These are phyloP conservation scores for Zygogramma bicolorata DNA, from an alignment of 2,888 invertebrate species.

Conservation along the genomic window DNA sequence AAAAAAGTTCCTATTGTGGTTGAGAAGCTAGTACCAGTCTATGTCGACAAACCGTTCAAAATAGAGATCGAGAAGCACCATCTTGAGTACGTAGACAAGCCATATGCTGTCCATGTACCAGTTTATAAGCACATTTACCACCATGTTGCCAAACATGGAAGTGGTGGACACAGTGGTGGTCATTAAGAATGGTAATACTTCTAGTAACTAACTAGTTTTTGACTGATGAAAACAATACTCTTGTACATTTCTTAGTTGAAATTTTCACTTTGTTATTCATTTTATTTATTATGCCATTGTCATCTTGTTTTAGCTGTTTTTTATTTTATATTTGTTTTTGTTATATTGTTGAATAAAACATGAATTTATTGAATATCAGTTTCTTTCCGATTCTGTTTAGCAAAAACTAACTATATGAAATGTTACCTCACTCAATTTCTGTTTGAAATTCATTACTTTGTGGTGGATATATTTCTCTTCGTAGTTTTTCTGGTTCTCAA, in stretches of 20 bases:
- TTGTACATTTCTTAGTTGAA: slow-evolving; percentile 17
- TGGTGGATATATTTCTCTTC: too few relatives aligned
- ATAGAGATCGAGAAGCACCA: slow-evolving; percentile 82
- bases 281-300: slow-evolving; percentile 27
- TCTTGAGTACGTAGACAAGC: slow-evolving; percentile 74
- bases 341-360: slow-evolving; percentile 20
- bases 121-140: slow-evolving; percentile 82
- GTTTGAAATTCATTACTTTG: too few relatives aligned
- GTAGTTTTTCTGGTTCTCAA: too few relatives aligned
- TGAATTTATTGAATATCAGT: background rate
- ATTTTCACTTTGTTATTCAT: background rate
- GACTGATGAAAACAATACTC: slow-evolving; percentile 1
- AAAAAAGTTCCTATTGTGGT: slow-evolving; percentile 80
- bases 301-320: slow-evolving; percentile 17
- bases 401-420: too few relatives aligned
- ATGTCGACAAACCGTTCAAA: slow-evolving; percentile 80
- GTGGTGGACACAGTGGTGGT: slow-evolving; percentile 28
- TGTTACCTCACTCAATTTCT: too few relatives aligned
- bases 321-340: slow-evolving; percentile 14
- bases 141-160: slow-evolving; percentile 64
- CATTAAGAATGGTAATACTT: slow-evolving; percentile 16
- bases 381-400: background rate
- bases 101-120: slow-evolving; percentile 80
- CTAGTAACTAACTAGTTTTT: slow-evolving; percentile 23
- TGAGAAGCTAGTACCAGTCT: slow-evolving; percentile 78